Percentiles rank a stretch among this genome's conserved stretches.
Conservation (phyloP, 2,797 vertebrate species). For the Salarias fasciatus region DNA sequence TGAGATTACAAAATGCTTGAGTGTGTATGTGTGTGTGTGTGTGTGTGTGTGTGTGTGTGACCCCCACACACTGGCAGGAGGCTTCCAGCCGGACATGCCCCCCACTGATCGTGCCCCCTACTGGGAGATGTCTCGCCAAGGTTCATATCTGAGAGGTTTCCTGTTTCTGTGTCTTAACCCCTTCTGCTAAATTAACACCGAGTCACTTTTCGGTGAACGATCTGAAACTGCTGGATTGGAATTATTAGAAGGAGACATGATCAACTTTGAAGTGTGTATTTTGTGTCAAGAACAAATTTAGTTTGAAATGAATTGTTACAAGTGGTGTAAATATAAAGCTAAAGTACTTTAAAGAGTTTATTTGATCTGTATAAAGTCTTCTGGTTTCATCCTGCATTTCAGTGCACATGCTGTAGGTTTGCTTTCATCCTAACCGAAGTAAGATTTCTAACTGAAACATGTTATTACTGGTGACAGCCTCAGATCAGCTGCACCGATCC, state of each 20-base stretch:
- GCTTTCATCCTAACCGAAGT: conserved; percentile 39
- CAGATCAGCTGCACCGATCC: conserved; percentile 42
- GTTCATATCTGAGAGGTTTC: conserved; percentile 51
- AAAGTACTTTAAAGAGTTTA: conserved; percentile 1
- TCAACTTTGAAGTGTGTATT: not conserved
- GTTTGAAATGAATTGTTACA: conserved; percentile 12
- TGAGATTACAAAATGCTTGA: conserved; percentile 69
- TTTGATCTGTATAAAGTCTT: conserved; percentile 17
- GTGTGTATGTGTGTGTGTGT: conserved; percentile 37
- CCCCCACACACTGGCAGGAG: conserved; percentile 48
- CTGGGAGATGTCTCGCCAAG: conserved; percentile 61
- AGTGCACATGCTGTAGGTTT: conserved; percentile 38
- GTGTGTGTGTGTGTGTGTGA: conserved; percentile 19
- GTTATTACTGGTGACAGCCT: conserved; percentile 35
- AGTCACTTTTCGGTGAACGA: conserved; percentile 25
- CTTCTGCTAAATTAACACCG: conserved; percentile 35
- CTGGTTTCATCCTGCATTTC: conserved; percentile 46
- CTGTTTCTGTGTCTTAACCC: conserved; percentile 18
- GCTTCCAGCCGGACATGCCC: conserved; percentile 55
- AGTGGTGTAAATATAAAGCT: conserved; percentile 25
- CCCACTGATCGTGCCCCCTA: conserved; percentile 52
- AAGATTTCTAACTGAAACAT: conserved; percentile 60
- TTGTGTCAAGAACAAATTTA: conserved; percentile 16
- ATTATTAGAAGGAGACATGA: not conserved
- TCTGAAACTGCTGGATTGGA: conserved; percentile 5